phyloP scores from a whole-genome alignment of 2,797 vertebrate genomes.

The Sciurus carolinensis region DNA sequence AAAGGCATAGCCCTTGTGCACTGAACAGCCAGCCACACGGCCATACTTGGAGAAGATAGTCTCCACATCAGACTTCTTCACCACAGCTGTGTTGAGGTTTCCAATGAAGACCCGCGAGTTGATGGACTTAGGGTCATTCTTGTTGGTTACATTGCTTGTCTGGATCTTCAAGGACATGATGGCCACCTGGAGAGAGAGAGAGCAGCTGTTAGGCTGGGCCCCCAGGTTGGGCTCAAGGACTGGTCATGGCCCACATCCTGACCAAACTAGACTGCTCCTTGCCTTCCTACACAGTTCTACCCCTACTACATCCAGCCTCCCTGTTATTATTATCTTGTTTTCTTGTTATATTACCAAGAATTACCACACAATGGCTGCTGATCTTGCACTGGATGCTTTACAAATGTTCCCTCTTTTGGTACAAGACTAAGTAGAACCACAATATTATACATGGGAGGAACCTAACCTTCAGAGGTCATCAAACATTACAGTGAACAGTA shows the following conservation, averaged over 20 bases:
- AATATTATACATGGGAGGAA: slow-evolving; percentile 26
- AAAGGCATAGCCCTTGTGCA: slow-evolving; percentile 97
- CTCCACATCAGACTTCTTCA: slow-evolving; percentile 97
- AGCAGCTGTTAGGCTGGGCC: slow-evolving; percentile 62
- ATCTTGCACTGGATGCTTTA: slow-evolving; percentile 28
- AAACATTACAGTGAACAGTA: neutral
- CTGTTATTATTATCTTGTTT: neutral
- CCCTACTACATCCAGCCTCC: neutral
- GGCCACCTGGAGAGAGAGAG: slow-evolving; percentile 79
- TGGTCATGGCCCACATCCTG: neutral
- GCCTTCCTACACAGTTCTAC: neutral
- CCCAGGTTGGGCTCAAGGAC: neutral
- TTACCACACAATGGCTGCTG: neutral
- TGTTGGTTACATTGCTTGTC: slow-evolving; percentile 98
- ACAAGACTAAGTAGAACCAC: neutral
- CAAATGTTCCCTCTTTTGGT: slow-evolving; percentile 35
- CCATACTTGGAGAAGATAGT: slow-evolving; percentile 97
- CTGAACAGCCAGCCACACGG: slow-evolving; percentile 95
- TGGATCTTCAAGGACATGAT: slow-evolving; percentile 96
- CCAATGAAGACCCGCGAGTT: slow-evolving; percentile 98
- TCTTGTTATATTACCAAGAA: neutral
- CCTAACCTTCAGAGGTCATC: slow-evolving; percentile 15
- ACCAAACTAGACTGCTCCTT: neutral
- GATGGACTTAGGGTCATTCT: slow-evolving; percentile 98
- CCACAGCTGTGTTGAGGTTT: slow-evolving; percentile 96